Conservation (phyloP, 2,888 invertebrate genomes). For the Agonopterix arenella region DNA sequence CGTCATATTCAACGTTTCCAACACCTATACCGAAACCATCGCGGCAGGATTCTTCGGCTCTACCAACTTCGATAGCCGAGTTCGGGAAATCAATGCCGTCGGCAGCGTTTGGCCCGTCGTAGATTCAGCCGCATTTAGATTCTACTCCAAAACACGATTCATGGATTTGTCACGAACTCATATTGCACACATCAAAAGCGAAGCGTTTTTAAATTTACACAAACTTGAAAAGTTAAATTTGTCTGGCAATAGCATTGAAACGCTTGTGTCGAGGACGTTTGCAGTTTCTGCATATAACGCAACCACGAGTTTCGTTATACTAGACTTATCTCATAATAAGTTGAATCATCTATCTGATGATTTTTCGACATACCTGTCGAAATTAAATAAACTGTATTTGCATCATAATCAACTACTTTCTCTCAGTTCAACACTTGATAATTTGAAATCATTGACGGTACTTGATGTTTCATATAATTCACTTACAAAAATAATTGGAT, state of each 20-base stretch:
- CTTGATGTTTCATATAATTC: constrained; percentile 46
- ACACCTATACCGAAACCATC: constrained; percentile 23
- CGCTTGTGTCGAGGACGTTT: constrained; percentile 30
- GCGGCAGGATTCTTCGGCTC: constrained; percentile 43
- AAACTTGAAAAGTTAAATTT: constrained; percentile 36
- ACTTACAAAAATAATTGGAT: constrained; percentile 34
- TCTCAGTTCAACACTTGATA: constrained; percentile 41
- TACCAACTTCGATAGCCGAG: constrained; percentile 57
- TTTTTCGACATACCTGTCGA: constrained; percentile 25
- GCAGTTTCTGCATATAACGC: constrained; percentile 19
- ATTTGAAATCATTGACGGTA: constrained; percentile 32
- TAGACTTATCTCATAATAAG: constrained; percentile 49
- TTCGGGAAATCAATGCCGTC: constrained; percentile 34
- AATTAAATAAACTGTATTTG: constrained; percentile 37
- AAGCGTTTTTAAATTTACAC: constrained; percentile 35
- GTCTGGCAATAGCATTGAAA: constrained; percentile 40
- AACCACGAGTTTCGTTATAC: constrained; percentile 19
- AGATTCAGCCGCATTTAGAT: constrained; percentile 34
- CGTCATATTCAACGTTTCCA: constrained; percentile 38
- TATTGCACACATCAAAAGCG: constrained; percentile 33
- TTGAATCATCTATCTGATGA: constrained; percentile 29
- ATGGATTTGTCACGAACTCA: constrained; percentile 41
- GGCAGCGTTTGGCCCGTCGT: constrained; percentile 39
- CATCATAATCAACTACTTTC: constrained; percentile 35
- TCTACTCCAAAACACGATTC: constrained; percentile 30